Percentiles rank a stretch among this genome's conserved stretches.
Conservation (phyloP, 2,888 invertebrate genomes). For the Pinctada fucata region DNA sequence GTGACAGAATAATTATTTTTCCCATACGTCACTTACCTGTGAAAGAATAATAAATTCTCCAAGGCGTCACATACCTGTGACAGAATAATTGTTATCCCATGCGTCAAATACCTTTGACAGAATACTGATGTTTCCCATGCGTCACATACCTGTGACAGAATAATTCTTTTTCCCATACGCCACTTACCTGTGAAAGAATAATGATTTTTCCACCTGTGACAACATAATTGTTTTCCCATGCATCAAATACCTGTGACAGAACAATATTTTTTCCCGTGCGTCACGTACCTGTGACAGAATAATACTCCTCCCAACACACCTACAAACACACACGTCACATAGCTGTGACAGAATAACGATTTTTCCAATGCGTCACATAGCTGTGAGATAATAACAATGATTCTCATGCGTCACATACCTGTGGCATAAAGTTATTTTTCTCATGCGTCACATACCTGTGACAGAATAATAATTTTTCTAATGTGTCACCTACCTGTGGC, state of each 20-base stretch:
- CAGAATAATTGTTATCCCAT: neutral
- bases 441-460: neutral
- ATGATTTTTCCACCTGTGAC: neutral
- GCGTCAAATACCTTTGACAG: neutral
- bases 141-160: neutral
- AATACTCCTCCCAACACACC: neutral
- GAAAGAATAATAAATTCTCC: constrained; percentile 9
- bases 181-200: constrained; percentile 43
- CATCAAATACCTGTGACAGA: neutral
- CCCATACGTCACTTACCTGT: constrained; percentile 40
- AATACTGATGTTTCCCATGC: too few relatives aligned
- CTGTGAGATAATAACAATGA: neutral
- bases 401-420: neutral
- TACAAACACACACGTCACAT: neutral
- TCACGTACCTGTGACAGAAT: neutral
- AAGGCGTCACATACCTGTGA: neutral
- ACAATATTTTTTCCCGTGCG: neutral
- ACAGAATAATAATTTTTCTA: neutral
- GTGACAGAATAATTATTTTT: neutral
- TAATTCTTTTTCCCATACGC: neutral
- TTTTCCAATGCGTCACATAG: neutral
- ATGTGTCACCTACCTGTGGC: constrained; percentile 45
- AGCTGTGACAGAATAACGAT: neutral
- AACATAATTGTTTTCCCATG: neutral
- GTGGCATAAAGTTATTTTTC: neutral